Evolutionary conservation across 2,113 vertebrate species (phyloP), one percentile per base, ranked within the genome.

Genomic region (Tonatia bakeri): DNA sequence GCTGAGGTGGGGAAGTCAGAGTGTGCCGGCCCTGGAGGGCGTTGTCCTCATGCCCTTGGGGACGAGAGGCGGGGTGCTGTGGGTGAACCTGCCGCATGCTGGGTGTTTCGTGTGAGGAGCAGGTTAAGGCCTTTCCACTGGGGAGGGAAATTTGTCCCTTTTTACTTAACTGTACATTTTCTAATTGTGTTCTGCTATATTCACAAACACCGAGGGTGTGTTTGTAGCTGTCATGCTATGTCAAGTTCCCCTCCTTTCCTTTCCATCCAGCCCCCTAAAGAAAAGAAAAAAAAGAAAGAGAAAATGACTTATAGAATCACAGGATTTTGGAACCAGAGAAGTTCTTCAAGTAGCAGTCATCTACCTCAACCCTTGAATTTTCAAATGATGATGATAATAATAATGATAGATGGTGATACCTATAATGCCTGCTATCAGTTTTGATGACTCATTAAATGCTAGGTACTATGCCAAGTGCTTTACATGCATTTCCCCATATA

Each of bases 321-420:
- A 96, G 87, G 13, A 73, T 93, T 61, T 95, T 92, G 65, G n/a
- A 92, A 36, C 81, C 52, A 90, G 81, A 90, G 69, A 59, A 47
- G 16, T 22, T 92, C 43, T 90, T 95, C 16, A 76, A n/a, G 52
- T 65, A 47, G 59, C 33, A 38, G 43, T 77, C 26, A 54, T 86
- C 36, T 92, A 65, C 67, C n/a, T 67, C n/a, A 89, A 26, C 38
- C 20, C 52, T 77, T 50, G 13, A 1, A 14, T 87, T 88, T 88
- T 81, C 85, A 80, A 56, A 45, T 64, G 43, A 33, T 80, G 31
- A 40, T 61, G 33, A 87, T 65, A 61, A 22, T 91, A 24, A 19
- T 65, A 43, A 76, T 92, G 50, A 77, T 52, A 52, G 43, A 28
- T 77, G 54, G 26, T 47, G 13, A 73, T 65, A 36, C 36, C 47